These are phyloP conservation scores for Drosophila fungiperda DNA, from an alignment of 2,888 invertebrate genomes.

Conservation along the genomic window DNA sequence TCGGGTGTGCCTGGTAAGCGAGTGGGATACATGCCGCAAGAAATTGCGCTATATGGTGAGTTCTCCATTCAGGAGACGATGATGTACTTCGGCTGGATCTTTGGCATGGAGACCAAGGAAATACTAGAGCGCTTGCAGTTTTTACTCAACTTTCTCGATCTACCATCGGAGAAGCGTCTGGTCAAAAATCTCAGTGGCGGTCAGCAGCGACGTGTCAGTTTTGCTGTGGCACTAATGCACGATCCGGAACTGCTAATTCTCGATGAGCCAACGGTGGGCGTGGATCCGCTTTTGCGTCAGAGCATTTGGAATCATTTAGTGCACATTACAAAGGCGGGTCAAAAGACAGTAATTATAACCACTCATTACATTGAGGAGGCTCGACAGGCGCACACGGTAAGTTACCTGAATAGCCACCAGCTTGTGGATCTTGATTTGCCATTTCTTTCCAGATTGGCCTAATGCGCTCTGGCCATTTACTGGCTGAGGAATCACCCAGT, in stretches of 20 bases:
- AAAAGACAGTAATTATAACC: slow-evolving; percentile 96
- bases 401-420: slow-evolving; percentile 64
- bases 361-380: slow-evolving; percentile 99
- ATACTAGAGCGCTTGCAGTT: slow-evolving; percentile 93
- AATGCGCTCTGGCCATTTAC: slow-evolving; percentile 95
- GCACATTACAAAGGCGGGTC: slow-evolving; percentile 94
- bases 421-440: neutral
- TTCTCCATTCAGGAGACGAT: slow-evolving; percentile 97
- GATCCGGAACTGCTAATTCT: slow-evolving; percentile 96
- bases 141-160: slow-evolving; percentile 94
- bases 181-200: slow-evolving; percentile 95
- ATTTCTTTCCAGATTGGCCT: slow-evolving; percentile 91
- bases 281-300: slow-evolving; percentile 94
- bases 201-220: slow-evolving; percentile 95
- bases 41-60: slow-evolving; percentile 95
- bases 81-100: slow-evolving; percentile 98
- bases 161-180: slow-evolving; percentile 93
- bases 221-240: slow-evolving; percentile 96
- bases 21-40: slow-evolving; percentile 99
- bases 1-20: slow-evolving; percentile 96
- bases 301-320: slow-evolving; percentile 98
- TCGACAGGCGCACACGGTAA: slow-evolving; percentile 94
- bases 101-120: slow-evolving; percentile 94
- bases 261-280: slow-evolving; percentile 97
- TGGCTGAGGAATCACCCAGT: slow-evolving; percentile 96